Evolutionary conservation across 2,888 invertebrate species (phyloP).

Genomic region (Lacanobia oleracea): DNA sequence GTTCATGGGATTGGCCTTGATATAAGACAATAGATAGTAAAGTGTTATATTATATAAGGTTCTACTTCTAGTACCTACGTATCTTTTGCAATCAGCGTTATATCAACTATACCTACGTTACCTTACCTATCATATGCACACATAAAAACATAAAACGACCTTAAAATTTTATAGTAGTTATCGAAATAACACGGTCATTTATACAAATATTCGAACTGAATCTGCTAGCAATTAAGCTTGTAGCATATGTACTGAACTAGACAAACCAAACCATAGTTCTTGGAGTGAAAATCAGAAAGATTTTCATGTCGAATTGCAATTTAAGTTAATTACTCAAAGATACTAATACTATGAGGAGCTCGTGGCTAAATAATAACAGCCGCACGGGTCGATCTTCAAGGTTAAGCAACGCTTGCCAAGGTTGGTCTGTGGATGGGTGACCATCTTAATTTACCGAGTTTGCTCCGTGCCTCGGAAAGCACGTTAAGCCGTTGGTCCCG

Average conservation of each 20-base stretch:
- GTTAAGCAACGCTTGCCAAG: too few species aligned
- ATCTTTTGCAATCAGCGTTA: neutral
- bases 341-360: too few species aligned
- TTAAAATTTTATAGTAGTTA: neutral
- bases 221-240: constrained; percentile 15
- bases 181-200: neutral
- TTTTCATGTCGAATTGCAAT: too few species aligned
- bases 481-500: too few species aligned
- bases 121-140: too few species aligned
- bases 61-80: neutral
- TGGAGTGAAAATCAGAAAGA: neutral
- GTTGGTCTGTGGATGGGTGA: too few species aligned
- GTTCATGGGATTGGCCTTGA: neutral
- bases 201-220: constrained; percentile 20
- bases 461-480: too few species aligned
- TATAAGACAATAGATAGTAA: constrained; percentile 6
- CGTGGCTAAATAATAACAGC: too few species aligned
- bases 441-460: too few species aligned
- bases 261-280: neutral
- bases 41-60: neutral
- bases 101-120: neutral
- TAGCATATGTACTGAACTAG: neutral
- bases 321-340: too few species aligned
- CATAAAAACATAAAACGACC: neutral
- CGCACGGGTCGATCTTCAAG: too few species aligned